These are phyloP conservation scores for Chloroclystis v-ata DNA, from an alignment of 2,888 invertebrate genomes.

Conservation along the genomic window DNA sequence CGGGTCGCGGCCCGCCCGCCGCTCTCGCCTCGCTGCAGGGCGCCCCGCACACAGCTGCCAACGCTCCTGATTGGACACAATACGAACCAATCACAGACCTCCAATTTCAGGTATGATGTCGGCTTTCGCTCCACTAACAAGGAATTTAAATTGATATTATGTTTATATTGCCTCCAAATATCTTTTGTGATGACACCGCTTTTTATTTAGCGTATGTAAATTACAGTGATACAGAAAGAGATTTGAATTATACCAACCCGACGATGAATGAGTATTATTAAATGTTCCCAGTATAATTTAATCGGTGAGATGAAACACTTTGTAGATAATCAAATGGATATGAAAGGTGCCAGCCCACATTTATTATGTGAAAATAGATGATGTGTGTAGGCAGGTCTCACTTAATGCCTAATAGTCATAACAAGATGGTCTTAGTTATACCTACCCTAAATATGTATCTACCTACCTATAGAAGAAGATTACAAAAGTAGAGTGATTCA, in stretches of 20 bases:
- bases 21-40: slow-evolving; percentile 41
- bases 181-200: slow-evolving; percentile 79
- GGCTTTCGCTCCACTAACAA: slow-evolving; percentile 78
- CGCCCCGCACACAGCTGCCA: slow-evolving; percentile 34
- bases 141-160: slow-evolving; percentile 79
- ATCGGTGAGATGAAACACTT: slow-evolving; percentile 46
- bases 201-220: slow-evolving; percentile 78
- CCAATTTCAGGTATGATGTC: slow-evolving; percentile 73
- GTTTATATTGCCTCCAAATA: slow-evolving; percentile 79
- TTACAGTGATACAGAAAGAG: slow-evolving; percentile 74
- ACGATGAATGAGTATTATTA: slow-evolving; percentile 68
- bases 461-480: too few species aligned
- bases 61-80: slow-evolving; percentile 46
- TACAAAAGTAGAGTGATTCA: too few species aligned
- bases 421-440: slow-evolving; percentile 16
- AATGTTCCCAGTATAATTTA: slow-evolving; percentile 52
- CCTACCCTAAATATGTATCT: too few species aligned
- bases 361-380: slow-evolving; percentile 21
- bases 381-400: slow-evolving; percentile 10
- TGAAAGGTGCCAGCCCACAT: slow-evolving; percentile 22
- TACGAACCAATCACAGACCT: slow-evolving; percentile 47
- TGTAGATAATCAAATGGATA: slow-evolving; percentile 28
- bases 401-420: slow-evolving; percentile 20
- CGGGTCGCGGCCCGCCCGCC: slow-evolving; percentile 49
- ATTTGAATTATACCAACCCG: slow-evolving; percentile 72